Percentiles rank a stretch among this genome's conserved stretches.
phyloP scores from a whole-genome alignment of 2,113 vertebrate species.

The Tinamus guttatus region DNA sequence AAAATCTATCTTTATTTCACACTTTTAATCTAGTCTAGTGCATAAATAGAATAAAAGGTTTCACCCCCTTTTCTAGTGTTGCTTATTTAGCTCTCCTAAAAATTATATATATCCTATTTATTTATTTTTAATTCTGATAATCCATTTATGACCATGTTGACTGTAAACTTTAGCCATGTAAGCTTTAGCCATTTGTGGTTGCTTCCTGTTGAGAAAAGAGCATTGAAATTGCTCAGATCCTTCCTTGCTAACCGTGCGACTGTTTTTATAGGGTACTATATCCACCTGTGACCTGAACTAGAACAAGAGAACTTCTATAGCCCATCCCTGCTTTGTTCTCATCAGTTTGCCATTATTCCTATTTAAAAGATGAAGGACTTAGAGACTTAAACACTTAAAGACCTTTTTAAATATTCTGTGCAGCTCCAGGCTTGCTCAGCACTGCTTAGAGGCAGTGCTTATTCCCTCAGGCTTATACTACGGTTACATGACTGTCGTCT shows the following conservation, averaged over 20 bases:
- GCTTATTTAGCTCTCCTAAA: neutral
- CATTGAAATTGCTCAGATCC: constrained; percentile 1
- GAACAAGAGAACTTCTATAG: neutral
- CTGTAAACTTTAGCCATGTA: neutral
- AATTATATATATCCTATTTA: neutral
- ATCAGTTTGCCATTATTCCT: neutral
- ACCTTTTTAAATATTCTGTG: neutral
- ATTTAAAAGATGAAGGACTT: neutral
- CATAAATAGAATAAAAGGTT: neutral
- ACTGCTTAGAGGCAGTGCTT: neutral
- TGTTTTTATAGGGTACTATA: neutral
- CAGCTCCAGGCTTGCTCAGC: neutral
- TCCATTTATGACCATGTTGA: neutral
- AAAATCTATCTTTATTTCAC: neutral
- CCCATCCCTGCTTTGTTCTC: neutral
- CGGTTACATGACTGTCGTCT: accelerated
- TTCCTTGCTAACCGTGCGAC: neutral
- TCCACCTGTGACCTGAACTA: neutral
- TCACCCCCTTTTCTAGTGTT: neutral
- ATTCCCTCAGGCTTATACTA: neutral
- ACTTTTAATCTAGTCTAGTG: neutral
- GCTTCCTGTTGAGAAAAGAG: neutral
- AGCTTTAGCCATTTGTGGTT: neutral
- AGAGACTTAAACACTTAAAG: too few relatives aligned
- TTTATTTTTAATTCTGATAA: neutral